Evolutionary conservation across 1,140 invertebrate species (phyloP).

Genomic region (Philopotamus ludificatus): DNA sequence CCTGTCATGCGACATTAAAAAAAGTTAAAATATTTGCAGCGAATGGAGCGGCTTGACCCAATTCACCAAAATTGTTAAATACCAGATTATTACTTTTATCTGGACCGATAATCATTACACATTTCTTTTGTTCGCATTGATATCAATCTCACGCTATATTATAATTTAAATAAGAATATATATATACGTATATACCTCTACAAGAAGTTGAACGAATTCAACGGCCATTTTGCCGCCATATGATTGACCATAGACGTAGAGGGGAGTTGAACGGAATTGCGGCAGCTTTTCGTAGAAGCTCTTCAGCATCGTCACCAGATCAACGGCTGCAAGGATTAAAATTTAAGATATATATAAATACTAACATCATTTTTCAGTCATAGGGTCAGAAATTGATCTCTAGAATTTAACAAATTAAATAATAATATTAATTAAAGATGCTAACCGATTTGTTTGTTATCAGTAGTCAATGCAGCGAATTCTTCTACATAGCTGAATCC

Average conservation of each 20-base stretch:
- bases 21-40: background rate
- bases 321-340: slow-evolving; percentile 54
- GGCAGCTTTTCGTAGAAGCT: slow-evolving; percentile 64
- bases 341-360: background rate
- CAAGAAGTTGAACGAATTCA: slow-evolving; percentile 67
- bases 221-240: slow-evolving; percentile 90
- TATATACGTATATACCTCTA: slow-evolving; percentile 54
- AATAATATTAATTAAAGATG: background rate
- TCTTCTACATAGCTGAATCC: slow-evolving; percentile 82
- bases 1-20: slow-evolving; percentile 50
- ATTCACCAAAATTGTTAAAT: no score
- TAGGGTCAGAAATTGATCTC: no score
- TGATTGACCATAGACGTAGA: slow-evolving; percentile 83
- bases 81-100: no score
- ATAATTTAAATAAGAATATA: background rate
- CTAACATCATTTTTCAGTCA: no score
- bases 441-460: slow-evolving; percentile 68
- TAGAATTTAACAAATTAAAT: background rate
- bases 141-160: background rate
- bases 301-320: slow-evolving; percentile 71
- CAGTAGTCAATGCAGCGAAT: slow-evolving; percentile 55
- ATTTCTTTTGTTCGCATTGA: background rate
- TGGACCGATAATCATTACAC: no score
- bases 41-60: no score
- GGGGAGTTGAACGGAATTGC: slow-evolving; percentile 67